These are phyloP conservation scores for Euwallacea fornicatus DNA, from an alignment of 1,140 invertebrate species.

Conservation along the genomic window DNA sequence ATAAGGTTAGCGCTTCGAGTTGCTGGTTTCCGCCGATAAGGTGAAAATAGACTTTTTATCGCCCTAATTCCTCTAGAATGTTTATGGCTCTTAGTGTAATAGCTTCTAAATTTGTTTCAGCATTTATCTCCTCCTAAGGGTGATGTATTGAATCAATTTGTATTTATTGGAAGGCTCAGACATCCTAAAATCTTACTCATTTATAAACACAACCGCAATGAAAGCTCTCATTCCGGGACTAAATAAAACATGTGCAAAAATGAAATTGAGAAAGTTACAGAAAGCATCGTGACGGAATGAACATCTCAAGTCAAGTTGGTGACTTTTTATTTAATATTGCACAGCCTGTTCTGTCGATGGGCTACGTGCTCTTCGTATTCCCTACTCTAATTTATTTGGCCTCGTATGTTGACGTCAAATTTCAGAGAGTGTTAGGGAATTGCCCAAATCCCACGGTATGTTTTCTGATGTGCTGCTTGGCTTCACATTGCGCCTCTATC, in stretches of 20 bases:
- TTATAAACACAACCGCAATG: not conserved
- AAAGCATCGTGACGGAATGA: slow-evolving; percentile 19
- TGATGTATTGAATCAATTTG: not conserved
- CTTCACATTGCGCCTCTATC: slow-evolving; percentile 14
- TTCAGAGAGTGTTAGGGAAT: slow-evolving; percentile 49
- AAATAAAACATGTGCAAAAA: slow-evolving; percentile 13
- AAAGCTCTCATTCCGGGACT: not conserved
- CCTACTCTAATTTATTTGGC: slow-evolving; percentile 50
- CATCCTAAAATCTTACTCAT: not conserved
- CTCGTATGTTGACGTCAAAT: slow-evolving; percentile 47
- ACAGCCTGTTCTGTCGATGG: slow-evolving; percentile 36
- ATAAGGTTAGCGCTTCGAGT: slow-evolving; percentile 28
- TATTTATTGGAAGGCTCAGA: too few species aligned
- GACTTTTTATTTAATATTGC: slow-evolving; percentile 45
- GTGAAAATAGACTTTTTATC: slow-evolving; percentile 32
- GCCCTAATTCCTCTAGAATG: slow-evolving; percentile 17
- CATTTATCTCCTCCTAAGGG: not conserved
- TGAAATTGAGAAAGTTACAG: slow-evolving; percentile 22
- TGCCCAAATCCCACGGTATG: slow-evolving; percentile 49
- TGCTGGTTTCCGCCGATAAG: slow-evolving; percentile 24
- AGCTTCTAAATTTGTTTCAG: slow-evolving; percentile 18
- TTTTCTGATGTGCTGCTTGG: slow-evolving; percentile 47
- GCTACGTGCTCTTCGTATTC: slow-evolving; percentile 42
- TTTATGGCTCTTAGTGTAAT: slow-evolving; percentile 6
- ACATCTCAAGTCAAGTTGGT: slow-evolving; percentile 16